phyloP scores from a whole-genome alignment of 2,888 invertebrate genomes.

The Colostygia pectinataria region DNA sequence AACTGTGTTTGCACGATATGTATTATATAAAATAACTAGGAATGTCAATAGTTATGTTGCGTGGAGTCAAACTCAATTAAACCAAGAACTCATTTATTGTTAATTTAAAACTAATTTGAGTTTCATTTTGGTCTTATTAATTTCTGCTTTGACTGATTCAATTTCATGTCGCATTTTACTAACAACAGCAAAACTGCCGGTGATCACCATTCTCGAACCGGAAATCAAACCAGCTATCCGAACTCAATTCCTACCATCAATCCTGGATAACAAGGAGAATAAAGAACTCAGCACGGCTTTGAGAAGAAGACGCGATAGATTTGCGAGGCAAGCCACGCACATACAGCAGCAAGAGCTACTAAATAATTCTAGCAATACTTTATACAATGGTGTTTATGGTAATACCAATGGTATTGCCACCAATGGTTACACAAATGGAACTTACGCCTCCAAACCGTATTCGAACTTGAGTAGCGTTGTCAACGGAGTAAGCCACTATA shows the following conservation, averaged over 20 bases:
- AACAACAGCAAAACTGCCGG: slow-evolving; percentile 62
- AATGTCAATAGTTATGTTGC: too few relatives aligned
- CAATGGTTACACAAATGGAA: slow-evolving; percentile 46
- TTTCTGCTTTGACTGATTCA: slow-evolving; percentile 13
- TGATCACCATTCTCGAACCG: slow-evolving; percentile 52
- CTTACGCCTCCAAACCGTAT: slow-evolving; percentile 29
- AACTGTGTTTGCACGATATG: slow-evolving; percentile 21
- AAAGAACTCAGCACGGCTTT: slow-evolving; percentile 92
- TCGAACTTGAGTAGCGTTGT: slow-evolving; percentile 34
- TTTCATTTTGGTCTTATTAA: not conserved
- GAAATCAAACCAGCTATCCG: slow-evolving; percentile 45
- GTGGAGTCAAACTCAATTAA: too few relatives aligned
- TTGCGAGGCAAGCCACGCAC: slow-evolving; percentile 92
- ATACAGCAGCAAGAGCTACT: slow-evolving; percentile 90
- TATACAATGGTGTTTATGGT: slow-evolving; percentile 54
- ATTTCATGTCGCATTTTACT: slow-evolving; percentile 52
- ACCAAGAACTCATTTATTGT: not conserved
- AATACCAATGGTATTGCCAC: slow-evolving; percentile 44
- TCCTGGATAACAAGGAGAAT: slow-evolving; percentile 66
- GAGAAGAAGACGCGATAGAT: slow-evolving; percentile 90
- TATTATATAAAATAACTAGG: not conserved
- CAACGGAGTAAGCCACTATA: slow-evolving; percentile 29
- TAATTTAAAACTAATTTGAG: slow-evolving; percentile 3
- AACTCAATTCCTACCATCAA: slow-evolving; percentile 52
- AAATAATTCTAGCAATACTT: slow-evolving; percentile 55